phyloP scores from a whole-genome alignment of 2,113 vertebrate species.

The Raja brachyura region DNA sequence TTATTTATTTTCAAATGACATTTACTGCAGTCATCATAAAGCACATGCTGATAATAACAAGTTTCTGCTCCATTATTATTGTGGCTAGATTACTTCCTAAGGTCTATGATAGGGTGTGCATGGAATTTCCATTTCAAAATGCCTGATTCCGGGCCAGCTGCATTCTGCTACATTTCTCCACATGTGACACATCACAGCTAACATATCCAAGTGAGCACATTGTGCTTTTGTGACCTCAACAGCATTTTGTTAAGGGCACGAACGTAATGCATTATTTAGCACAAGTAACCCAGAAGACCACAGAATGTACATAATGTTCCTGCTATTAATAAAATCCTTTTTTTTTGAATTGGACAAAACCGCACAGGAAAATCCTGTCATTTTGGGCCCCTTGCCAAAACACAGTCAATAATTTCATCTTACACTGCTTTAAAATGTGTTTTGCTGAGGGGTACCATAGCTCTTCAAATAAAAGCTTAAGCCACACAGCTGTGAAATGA shows the following conservation, averaged over 20 bases:
- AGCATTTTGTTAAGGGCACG: background rate
- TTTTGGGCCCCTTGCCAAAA: constrained; percentile 21
- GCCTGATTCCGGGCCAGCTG: background rate
- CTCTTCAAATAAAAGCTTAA: background rate
- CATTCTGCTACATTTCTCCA: background rate
- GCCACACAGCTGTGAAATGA: background rate
- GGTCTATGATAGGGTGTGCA: background rate
- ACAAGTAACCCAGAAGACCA: constrained; percentile 15
- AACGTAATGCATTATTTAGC: constrained; percentile 26
- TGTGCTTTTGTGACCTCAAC: constrained; percentile 8
- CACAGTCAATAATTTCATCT: background rate
- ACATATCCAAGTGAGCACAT: background rate
- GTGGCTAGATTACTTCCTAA: background rate
- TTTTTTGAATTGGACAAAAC: constrained; percentile 28
- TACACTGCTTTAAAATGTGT: constrained; percentile 4
- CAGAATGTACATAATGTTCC: constrained; percentile 25
- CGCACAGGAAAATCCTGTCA: constrained; percentile 24
- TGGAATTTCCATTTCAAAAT: constrained; percentile 20
- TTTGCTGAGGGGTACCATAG: background rate
- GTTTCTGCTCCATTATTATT: background rate
- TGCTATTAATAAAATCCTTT: constrained; percentile 31
- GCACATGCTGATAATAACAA: background rate
- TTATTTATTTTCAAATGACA: background rate
- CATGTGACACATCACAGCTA: background rate
- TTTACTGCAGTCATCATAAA: background rate